Base-by-base conservation (phyloP, 1,140 invertebrate species). In the Pseudobourletiella spinata region DNA sequence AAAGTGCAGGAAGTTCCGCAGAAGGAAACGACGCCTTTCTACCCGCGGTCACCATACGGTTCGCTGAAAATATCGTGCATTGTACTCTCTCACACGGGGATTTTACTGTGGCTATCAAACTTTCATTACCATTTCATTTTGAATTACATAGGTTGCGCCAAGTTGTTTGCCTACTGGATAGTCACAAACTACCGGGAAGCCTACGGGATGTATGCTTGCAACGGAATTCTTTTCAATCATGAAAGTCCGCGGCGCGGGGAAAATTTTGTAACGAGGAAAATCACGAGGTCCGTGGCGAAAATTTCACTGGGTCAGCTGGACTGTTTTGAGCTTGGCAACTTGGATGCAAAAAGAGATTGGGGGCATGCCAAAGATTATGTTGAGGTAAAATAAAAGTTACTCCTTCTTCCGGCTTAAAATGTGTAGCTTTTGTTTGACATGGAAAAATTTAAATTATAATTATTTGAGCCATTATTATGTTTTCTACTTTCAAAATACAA, bases 21-120 rank as follows among this genome's bases (percentile, higher is more conserved):
- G 74, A 95, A 82, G 73, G 97, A 99, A 78, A 95, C 87, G 42
- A 99, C 97, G 3, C 95, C 95, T 2, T 99, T 99, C 76, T 98
- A 98, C 79, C 97, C 97, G 4, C 79, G 95, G 72, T 99, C 95
- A n/a, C 97, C 97, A 14, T 99, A 99, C 81, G 97, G 95, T 98
- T 80, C 68, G 71, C n/a, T 39, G 32, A 39, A 39, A n/a, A n/a
- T n/a, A n/a, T n/a, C n/a, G n/a, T n/a, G n/a, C n/a, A n/a, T 18
- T 42, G 35, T 14, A 42, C 18, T 14, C 18, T 42, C 14, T 43
- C 43, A 42, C 26, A 14, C 11, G 46, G 46, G 22, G 20, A 22
- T 15, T 15, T 22, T 50, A 42, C 14, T 42, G 18, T 42, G 35
- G 35, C n/a, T n/a, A n/a, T n/a, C n/a, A n/a, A n/a, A n/a, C n/a